Evolutionary conservation across 2,113 vertebrate genomes (phyloP).

Genomic region (Sitta europaea): DNA sequence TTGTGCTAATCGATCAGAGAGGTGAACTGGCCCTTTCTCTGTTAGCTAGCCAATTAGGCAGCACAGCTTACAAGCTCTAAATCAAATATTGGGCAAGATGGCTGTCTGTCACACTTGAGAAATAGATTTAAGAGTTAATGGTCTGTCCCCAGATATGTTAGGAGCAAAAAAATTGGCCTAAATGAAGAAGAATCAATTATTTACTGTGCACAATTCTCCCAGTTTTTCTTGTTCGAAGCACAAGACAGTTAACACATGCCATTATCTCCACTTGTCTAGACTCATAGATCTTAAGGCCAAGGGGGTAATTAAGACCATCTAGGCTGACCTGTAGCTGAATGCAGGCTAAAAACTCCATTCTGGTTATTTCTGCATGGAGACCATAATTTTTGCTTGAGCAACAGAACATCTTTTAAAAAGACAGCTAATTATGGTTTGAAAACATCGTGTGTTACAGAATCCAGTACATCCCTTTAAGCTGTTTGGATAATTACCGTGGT

Average conservation of each 20-base stretch:
- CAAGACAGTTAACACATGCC: neutral
- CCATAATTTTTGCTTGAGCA: neutral
- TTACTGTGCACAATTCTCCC: neutral
- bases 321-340: slow-evolving; percentile 7
- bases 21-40: neutral
- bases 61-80: neutral
- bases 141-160: neutral
- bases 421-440: neutral
- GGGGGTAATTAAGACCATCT: slow-evolving; percentile 13
- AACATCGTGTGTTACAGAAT: neutral
- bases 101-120: neutral
- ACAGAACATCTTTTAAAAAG: slow-evolving; percentile 4
- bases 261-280: neutral
- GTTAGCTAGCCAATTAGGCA: slow-evolving; percentile 6
- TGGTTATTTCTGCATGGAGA: slow-evolving; percentile 16
- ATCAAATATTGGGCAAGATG: slow-evolving; percentile 13
- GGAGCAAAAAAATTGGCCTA: neutral
- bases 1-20: slow-evolving; percentile 27
- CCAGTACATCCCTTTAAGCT: neutral
- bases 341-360: neutral
- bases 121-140: neutral
- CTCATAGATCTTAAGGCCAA: neutral
- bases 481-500: neutral
- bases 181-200: neutral
- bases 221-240: neutral